Conservation (phyloP, 2,888 invertebrate species). For the Imbricaverruca yamaguchii region DNA sequence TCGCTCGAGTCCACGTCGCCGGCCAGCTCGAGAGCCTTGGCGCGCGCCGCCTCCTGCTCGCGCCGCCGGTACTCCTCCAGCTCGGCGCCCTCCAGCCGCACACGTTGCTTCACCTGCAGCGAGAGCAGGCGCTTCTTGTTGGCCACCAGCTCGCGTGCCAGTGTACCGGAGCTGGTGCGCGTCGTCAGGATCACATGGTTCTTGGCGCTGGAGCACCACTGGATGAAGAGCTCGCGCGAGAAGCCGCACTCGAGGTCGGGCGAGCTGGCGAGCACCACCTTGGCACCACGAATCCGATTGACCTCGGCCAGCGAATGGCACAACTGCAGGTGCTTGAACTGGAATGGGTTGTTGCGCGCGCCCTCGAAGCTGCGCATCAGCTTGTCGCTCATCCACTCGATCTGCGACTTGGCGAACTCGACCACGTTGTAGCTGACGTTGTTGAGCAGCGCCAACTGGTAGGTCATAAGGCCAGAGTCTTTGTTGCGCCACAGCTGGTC, state of each 20-base stretch:
- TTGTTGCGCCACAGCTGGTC: conserved; percentile 91
- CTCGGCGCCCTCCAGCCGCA: conserved; percentile 50
- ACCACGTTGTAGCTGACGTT: conserved; percentile 98
- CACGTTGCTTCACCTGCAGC: conserved; percentile 44
- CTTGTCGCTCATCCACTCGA: conserved; percentile 99
- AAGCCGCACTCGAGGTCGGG: conserved; percentile 94
- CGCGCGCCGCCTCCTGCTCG: conserved; percentile 29
- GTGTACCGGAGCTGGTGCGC: conserved; percentile 53
- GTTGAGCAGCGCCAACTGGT: conserved; percentile 84
- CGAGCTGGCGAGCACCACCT: conserved; percentile 88
- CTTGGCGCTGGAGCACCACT: conserved; percentile 84
- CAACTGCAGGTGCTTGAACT: conserved; percentile 62
- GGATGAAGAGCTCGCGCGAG: conserved; percentile 84
- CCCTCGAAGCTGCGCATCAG: conserved; percentile 87
- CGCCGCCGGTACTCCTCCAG: conserved; percentile 46
- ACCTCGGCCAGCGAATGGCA: conserved; percentile 89
- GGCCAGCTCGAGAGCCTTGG: neutral
- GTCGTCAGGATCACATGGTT: conserved; percentile 91
- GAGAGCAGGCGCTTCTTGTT: conserved; percentile 44
- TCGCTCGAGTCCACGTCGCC: conserved; percentile 33
- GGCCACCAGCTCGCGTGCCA: conserved; percentile 48
- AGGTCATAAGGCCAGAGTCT: conserved; percentile 90
- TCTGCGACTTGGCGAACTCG: conserved; percentile 87
- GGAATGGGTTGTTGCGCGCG: conserved; percentile 65
- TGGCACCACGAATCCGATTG: conserved; percentile 75